A percentile compares a stretch with the other conserved stretches of the same genome.
Evolutionary conservation across 2,113 vertebrate genomes (phyloP).

Genomic region (Semnornis frantzii): DNA sequence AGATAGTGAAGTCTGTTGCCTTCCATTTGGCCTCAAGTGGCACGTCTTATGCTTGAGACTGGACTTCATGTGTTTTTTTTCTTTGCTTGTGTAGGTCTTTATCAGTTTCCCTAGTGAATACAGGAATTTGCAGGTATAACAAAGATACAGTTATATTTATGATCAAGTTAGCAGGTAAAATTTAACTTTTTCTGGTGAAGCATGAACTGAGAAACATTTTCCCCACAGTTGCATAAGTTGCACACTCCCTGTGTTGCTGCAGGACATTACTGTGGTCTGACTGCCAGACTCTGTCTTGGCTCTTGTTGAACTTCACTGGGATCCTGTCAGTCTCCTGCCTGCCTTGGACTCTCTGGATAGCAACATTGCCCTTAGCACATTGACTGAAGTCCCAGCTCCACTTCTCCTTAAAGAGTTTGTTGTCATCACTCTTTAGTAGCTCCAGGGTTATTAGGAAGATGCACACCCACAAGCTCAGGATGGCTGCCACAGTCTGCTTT

Average conservation of each 20-base stretch:
- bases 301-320: background rate
- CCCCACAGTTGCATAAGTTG: background rate
- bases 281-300: rapidly evolving
- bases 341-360: background rate
- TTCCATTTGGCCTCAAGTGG: background rate
- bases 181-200: background rate
- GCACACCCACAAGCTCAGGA: background rate
- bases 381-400: background rate
- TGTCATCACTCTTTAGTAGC: background rate
- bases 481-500: background rate
- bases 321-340: background rate
- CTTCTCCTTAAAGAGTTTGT: background rate
- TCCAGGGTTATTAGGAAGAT: background rate
- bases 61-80: background rate
- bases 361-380: background rate
- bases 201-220: background rate
- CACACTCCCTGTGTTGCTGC: rapidly evolving
- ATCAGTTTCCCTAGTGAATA: background rate
- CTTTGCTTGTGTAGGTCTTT: background rate
- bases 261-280: rapidly evolving
- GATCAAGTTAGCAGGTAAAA: background rate
- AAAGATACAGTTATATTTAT: background rate
- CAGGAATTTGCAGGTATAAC: background rate
- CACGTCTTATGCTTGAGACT: background rate
- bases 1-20: background rate